Conservation (phyloP, 1,140 invertebrate species). For the Musca domestica region DNA sequence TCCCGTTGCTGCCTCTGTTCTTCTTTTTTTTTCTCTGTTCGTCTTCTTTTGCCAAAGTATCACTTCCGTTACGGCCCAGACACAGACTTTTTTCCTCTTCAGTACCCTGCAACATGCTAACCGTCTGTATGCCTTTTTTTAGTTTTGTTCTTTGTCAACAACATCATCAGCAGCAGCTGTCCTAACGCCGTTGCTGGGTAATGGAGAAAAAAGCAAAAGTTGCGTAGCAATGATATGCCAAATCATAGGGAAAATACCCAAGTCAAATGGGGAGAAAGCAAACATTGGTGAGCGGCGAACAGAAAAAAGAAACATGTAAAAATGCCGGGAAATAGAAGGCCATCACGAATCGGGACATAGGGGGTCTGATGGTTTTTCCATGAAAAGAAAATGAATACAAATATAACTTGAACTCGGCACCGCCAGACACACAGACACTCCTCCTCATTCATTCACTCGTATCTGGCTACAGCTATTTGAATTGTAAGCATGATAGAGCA, state of each 20-base stretch:
- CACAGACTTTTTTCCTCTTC: conserved; percentile 15
- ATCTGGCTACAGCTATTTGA: not conserved
- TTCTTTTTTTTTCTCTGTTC: conserved; percentile 3
- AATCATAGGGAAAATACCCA: conserved; percentile 11
- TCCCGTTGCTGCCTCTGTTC: not conserved
- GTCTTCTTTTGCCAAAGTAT: conserved; percentile 4
- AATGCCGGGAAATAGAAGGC: no score
- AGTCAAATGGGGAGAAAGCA: no score
- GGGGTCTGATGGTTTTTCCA: no score
- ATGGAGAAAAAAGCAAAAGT: conserved; percentile 5
- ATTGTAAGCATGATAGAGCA: not conserved
- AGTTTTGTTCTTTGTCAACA: not conserved
- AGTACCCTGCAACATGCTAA: not conserved
- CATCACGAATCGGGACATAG: no score
- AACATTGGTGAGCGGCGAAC: no score
- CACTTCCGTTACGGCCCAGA: conserved; percentile 21
- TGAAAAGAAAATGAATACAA: no score
- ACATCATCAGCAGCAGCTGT: conserved; percentile 4
- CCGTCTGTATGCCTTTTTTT: conserved; percentile 2
- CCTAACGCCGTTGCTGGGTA: not conserved
- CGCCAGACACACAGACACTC: not conserved
- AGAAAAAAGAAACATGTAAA: no score
- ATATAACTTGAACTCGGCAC: not conserved
- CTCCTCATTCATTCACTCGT: not conserved
- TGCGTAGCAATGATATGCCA: conserved; percentile 19